A percentile compares a stretch with the other conserved stretches of the same genome.
phyloP scores from a whole-genome alignment of 2,113 vertebrate species.

The Merops nubicus region DNA sequence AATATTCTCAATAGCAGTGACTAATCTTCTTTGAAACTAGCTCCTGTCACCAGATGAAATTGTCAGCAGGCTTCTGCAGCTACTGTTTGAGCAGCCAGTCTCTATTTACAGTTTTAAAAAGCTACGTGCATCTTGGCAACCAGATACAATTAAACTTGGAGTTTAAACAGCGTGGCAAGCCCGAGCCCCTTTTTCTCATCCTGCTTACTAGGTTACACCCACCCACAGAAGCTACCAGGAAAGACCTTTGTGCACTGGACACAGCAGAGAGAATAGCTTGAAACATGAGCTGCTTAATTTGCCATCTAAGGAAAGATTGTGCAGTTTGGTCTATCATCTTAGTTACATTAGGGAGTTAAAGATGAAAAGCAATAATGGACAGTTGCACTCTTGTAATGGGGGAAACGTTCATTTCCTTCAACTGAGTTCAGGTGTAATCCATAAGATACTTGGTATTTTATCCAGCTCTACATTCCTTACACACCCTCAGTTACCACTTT shows the following conservation, averaged over 20 bases:
- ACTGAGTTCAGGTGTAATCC: neutral
- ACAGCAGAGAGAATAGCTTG: neutral
- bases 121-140: neutral
- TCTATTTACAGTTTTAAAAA: conserved; percentile 1
- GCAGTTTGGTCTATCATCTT: neutral
- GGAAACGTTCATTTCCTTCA: neutral
- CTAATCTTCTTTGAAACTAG: conserved; percentile 33
- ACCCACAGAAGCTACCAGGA: neutral
- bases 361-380: neutral
- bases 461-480: neutral
- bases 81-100: neutral
- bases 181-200: neutral
- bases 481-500: neutral
- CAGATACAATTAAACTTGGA: neutral
- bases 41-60: conserved; percentile 24
- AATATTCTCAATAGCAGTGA: conserved; percentile 4
- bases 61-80: conserved; percentile 23
- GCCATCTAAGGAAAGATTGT: neutral
- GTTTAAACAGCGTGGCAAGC: neutral
- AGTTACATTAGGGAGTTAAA: neutral
- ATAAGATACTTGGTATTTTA: neutral
- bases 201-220: neutral
- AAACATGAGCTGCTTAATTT: neutral
- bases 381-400: neutral
- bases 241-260: neutral